Base-by-base conservation (phyloP, 2,888 invertebrate species). In the Hipparchia sbordonii region DNA sequence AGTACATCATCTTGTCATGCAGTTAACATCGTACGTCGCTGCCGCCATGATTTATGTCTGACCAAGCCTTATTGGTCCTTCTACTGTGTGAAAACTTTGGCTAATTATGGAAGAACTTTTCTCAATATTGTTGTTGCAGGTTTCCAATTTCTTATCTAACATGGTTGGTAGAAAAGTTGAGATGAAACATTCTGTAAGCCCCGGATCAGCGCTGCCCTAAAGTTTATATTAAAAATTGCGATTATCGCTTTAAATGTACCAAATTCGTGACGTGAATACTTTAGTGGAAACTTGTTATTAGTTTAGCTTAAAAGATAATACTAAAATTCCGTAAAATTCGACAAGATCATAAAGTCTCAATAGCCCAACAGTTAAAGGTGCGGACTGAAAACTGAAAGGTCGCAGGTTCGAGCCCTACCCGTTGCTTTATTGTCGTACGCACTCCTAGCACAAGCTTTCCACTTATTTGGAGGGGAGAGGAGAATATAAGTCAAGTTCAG, bases 171-270 rank as follows among this genome's bases (percentile, higher is more conserved):
- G 72, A 72, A 76, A 76, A 59, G 71, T 76, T 74, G 48, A 23
- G 67, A 67, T 70, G 72, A 74, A 75, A 73, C 74, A 74, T 76
- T 70, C 70, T 74, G 56, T 71, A 79, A 75, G 71, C 70, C 65
- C 61, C 57, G 65, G 76, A 78, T 79, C 68, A 79, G 74, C 76
- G 69, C 70, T 71, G 33, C 65, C 77, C 71, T 74, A 33, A 80
- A 80, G 77, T 82, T 81, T 81, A 79, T 83, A 84, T 82, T 83
- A 81, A 83, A 83, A 80, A 77, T 75, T 80, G 81, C 76, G 77
- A 80, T 79, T 73, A 70, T 76, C 71, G 57, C 63, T 61, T 54
- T 60, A 54, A 62, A 48, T 48, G 48, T 48, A 48, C 48, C 7
- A 48, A 48, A 48, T 48, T 7, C 48, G 6, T 48, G 48, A 48